These are phyloP conservation scores for Aphaenogaster floridana DNA, from an alignment of 1,140 invertebrate genomes.

Conservation along the genomic window DNA sequence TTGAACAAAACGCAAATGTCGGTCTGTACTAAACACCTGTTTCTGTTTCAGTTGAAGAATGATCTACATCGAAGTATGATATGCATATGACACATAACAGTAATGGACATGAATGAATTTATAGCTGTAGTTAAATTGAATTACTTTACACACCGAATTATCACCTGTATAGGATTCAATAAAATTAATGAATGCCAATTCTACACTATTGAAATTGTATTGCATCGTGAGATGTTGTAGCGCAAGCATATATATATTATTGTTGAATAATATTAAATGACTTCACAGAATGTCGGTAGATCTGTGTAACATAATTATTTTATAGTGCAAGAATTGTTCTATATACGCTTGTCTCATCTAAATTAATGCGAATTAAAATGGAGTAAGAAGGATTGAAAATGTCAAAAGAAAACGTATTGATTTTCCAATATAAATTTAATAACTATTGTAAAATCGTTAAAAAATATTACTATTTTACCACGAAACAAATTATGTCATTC, in stretches of 20 bases:
- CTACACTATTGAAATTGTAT: slow-evolving; percentile 67
- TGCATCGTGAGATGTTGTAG: slow-evolving; percentile 72
- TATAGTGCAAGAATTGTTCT: slow-evolving; percentile 47
- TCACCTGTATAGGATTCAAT: slow-evolving; percentile 82
- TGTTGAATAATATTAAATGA: slow-evolving; percentile 63
- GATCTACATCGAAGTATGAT: slow-evolving; percentile 48
- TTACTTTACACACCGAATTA: slow-evolving; percentile 74
- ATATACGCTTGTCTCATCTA: slow-evolving; percentile 60
- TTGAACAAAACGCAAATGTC: slow-evolving; percentile 11
- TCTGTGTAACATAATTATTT: slow-evolving; percentile 40
- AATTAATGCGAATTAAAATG: slow-evolving; percentile 33
- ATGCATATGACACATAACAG: slow-evolving; percentile 66
- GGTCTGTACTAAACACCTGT: slow-evolving; percentile 44
- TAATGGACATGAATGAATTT: slow-evolving; percentile 75
- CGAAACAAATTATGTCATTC: neutral
- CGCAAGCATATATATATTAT: slow-evolving; percentile 64
- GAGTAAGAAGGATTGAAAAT: neutral
- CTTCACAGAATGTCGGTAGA: slow-evolving; percentile 17
- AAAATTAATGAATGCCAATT: slow-evolving; percentile 80
- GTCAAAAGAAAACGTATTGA: neutral
- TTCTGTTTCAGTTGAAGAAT: slow-evolving; percentile 75
- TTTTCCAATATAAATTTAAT: neutral
- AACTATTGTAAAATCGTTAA: slow-evolving; percentile 33
- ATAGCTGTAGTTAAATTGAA: slow-evolving; percentile 78
- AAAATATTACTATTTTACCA: slow-evolving; percentile 34